These are phyloP conservation scores for Acestrorhynchus altus DNA, from an alignment of 2,797 vertebrate species.

Conservation along the genomic window DNA sequence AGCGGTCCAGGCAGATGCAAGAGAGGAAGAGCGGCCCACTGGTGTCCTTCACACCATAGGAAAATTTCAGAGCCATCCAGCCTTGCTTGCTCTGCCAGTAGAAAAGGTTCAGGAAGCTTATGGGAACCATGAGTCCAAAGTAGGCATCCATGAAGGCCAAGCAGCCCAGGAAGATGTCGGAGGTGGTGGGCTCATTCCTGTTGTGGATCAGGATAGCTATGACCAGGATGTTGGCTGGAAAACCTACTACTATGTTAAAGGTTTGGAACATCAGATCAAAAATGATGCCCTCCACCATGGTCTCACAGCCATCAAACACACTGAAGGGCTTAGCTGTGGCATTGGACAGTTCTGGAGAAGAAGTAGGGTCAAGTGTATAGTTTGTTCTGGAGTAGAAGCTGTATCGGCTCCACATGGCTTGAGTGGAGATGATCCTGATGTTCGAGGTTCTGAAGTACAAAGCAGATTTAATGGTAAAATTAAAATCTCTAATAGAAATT, in stretches of 20 bases:
- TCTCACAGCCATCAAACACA: slow-evolving; percentile 75
- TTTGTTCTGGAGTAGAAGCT: slow-evolving; percentile 26
- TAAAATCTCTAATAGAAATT: too few species aligned
- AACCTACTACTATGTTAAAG: slow-evolving; percentile 74
- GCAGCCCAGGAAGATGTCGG: slow-evolving; percentile 78
- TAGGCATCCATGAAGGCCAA: slow-evolving; percentile 79
- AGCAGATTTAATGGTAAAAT: background rate
- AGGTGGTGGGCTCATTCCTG: slow-evolving; percentile 74
- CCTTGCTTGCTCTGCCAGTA: slow-evolving; percentile 69
- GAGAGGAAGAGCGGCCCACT: slow-evolving; percentile 79
- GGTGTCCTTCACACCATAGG: slow-evolving; percentile 80
- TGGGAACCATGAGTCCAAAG: slow-evolving; percentile 73
- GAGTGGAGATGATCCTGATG: background rate
- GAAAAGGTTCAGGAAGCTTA: slow-evolving; percentile 75
- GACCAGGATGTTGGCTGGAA: slow-evolving; percentile 78
- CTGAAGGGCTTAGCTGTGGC: slow-evolving; percentile 67
- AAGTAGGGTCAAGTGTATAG: slow-evolving; percentile 28
- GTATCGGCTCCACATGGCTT: slow-evolving; percentile 61
- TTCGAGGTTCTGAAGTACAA: slow-evolving; percentile 35
- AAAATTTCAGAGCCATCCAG: slow-evolving; percentile 71
- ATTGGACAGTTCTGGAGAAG: slow-evolving; percentile 42
- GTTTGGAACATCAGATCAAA: slow-evolving; percentile 77
- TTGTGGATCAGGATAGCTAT: slow-evolving; percentile 72
- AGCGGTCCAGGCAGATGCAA: slow-evolving; percentile 81
- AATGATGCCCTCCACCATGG: slow-evolving; percentile 66